These are phyloP conservation scores for Halyomorpha halys DNA, from an alignment of 1,140 invertebrate genomes.

Conservation along the genomic window DNA sequence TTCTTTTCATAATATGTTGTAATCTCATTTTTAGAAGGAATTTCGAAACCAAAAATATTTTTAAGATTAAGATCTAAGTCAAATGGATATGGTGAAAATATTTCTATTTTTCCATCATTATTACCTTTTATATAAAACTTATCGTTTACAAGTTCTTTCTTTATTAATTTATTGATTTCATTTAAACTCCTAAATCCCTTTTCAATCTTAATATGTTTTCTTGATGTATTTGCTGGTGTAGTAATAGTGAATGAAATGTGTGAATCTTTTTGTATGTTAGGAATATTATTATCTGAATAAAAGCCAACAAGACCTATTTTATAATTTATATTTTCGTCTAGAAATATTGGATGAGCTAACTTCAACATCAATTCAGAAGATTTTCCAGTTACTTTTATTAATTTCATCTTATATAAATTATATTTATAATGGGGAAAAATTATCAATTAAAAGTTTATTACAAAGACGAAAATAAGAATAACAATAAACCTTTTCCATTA, in stretches of 20 bases:
- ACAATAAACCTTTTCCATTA: not conserved
- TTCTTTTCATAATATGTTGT: not conserved
- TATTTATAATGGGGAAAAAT: not conserved
- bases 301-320: not conserved
- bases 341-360: not conserved
- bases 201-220: not conserved
- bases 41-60: not conserved
- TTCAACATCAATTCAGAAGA: not conserved
- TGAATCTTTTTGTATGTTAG: not conserved
- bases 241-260: too few relatives aligned
- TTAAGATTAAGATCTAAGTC: not conserved
- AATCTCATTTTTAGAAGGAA: not conserved
- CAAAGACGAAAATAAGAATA: not conserved
- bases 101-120: not conserved
- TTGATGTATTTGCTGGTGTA: not conserved
- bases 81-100: not conserved
- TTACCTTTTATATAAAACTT: not conserved
- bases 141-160: not conserved
- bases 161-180: not conserved
- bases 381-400: not conserved
- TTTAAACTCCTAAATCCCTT: not conserved
- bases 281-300: not conserved
- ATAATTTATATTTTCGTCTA: not conserved
- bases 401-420: not conserved
- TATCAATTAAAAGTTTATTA: not conserved